Conservation (phyloP, 2,888 invertebrate species). For the Lasioglossum lativentre region DNA sequence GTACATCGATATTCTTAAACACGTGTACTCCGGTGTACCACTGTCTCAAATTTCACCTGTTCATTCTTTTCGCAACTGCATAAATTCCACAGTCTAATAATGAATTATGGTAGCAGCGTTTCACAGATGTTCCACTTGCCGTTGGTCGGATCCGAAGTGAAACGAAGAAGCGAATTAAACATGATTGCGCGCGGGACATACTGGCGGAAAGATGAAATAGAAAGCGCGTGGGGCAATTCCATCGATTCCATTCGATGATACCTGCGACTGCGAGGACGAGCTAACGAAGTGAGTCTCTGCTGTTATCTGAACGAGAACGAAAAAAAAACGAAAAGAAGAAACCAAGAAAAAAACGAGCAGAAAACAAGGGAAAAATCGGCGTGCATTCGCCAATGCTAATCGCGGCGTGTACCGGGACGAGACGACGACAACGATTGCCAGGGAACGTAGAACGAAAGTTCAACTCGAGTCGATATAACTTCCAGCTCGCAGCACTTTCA, state of each 20-base stretch:
- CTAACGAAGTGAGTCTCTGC: background rate
- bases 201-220: background rate
- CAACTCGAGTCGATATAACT: conserved; percentile 58
- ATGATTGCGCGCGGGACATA: background rate
- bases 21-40: background rate
- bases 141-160: background rate
- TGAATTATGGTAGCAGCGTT: background rate
- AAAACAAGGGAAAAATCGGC: background rate
- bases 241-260: conserved; percentile 12
- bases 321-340: background rate
- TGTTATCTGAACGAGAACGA: background rate
- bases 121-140: background rate
- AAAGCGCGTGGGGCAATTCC: background rate
- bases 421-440: conserved; percentile 17
- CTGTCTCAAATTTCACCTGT: background rate
- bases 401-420: conserved; percentile 21
- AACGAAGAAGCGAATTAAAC: background rate
- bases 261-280: background rate
- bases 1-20: background rate
- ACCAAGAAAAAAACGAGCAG: background rate
- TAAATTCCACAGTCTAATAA: background rate
- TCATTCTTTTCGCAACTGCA: background rate
- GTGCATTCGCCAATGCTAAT: conserved; percentile 41
- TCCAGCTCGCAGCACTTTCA: conserved; percentile 55
- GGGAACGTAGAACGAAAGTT: conserved; percentile 41